Evolutionary conservation across 92 coral and sea anemone species (phyloP).

Genomic region (Zoanthus gigantus): DNA sequence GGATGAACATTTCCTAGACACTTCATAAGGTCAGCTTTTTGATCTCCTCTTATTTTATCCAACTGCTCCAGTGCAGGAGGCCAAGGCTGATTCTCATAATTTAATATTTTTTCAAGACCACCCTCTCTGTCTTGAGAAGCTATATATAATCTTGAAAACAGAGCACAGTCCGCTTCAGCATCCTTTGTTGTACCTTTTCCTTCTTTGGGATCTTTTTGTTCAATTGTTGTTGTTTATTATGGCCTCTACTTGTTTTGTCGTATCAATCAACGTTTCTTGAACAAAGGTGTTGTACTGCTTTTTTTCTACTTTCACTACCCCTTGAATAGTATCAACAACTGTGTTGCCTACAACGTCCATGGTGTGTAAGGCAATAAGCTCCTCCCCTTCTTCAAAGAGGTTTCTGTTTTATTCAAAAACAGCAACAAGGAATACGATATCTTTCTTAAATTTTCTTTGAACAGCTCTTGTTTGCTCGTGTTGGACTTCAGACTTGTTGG

Average conservation of each 20-base stretch:
- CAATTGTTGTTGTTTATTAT: constrained; percentile 42
- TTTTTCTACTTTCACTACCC: not conserved
- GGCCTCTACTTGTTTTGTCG: constrained; percentile 24
- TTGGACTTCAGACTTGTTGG: constrained; percentile 1
- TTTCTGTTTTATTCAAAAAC: constrained; percentile 35
- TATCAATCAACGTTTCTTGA: constrained; percentile 42
- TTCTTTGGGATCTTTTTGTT: constrained; percentile 37
- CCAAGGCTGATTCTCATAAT: constrained; percentile 70
- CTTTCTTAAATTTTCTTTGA: constrained; percentile 28
- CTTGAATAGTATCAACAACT: constrained; percentile 7
- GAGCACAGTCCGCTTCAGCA: constrained; percentile 61
- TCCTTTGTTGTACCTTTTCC: constrained; percentile 46
- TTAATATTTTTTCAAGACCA: constrained; percentile 54
- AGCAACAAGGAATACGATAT: constrained; percentile 30
- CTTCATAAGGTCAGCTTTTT: constrained; percentile 38
- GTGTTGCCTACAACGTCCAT: constrained; percentile 29
- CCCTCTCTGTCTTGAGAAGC: constrained; percentile 70
- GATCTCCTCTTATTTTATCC: constrained; percentile 45
- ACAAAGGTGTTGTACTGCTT: constrained; percentile 4
- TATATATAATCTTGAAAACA: constrained; percentile 65
- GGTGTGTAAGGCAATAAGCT: constrained; percentile 56
- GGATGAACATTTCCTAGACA: not conserved
- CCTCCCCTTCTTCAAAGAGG: constrained; percentile 55
- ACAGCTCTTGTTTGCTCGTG: constrained; percentile 35
- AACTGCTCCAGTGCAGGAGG: constrained; percentile 59